These are phyloP conservation scores for Drosophila prolongata DNA, from an alignment of 2,888 invertebrate species.

Conservation along the genomic window DNA sequence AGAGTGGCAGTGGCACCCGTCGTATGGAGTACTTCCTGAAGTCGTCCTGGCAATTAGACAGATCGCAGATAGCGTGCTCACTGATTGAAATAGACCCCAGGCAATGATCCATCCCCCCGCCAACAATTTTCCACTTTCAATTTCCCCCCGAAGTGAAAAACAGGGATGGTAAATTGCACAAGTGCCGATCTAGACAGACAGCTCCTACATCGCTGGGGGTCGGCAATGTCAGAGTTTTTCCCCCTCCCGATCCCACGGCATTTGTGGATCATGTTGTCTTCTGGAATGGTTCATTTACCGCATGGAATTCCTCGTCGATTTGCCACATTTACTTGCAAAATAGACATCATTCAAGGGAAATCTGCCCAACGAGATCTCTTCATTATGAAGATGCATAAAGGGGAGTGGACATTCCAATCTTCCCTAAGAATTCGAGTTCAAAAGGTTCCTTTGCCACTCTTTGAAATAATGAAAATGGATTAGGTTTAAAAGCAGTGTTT, in stretches of 20 bases:
- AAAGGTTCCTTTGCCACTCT: not conserved
- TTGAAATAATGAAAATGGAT: no score
- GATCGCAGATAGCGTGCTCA: conserved; percentile 44
- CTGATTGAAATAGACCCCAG: conserved; percentile 43
- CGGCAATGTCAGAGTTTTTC: conserved; percentile 36
- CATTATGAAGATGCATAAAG: not conserved
- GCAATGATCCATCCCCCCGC: not conserved
- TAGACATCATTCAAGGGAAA: conserved; percentile 67
- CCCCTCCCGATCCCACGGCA: conserved; percentile 1
- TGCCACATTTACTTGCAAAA: conserved; percentile 75
- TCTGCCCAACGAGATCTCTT: conserved; percentile 10
- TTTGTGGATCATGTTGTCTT: conserved; percentile 4
- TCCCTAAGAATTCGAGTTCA: not conserved
- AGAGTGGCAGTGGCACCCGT: conserved; percentile 5
- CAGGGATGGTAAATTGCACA: conserved; percentile 20
- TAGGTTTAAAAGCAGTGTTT: no score
- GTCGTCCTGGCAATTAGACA: conserved; percentile 73
- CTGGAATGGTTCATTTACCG: conserved; percentile 65
- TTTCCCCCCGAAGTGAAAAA: not conserved
- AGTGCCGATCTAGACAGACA: conserved; percentile 37
- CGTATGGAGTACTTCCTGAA: conserved; percentile 60
- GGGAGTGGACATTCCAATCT: conserved; percentile 1
- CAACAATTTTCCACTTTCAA: no score
- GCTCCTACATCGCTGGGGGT: conserved; percentile 66
- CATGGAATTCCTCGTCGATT: conserved; percentile 54